phyloP scores from a whole-genome alignment of 2,797 vertebrate species.

The Thunnus albacares region DNA sequence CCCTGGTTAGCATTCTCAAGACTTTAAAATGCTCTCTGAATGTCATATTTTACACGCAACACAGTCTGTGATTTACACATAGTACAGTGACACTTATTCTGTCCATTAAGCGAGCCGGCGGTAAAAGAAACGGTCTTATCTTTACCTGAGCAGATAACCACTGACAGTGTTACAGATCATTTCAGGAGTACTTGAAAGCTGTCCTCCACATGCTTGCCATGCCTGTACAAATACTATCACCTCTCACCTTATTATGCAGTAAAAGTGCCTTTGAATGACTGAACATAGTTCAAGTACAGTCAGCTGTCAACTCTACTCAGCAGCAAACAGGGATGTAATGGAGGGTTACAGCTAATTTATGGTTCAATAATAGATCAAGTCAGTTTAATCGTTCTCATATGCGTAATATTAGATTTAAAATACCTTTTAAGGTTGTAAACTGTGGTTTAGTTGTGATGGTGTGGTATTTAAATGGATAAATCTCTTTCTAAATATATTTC shows the following conservation, averaged over 20 bases:
- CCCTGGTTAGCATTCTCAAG: slow-evolving; percentile 3
- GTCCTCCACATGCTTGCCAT: slow-evolving; percentile 6
- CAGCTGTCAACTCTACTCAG: not conserved
- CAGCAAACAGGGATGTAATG: not conserved
- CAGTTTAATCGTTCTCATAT: not conserved
- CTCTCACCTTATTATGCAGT: not conserved
- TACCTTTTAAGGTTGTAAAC: not conserved
- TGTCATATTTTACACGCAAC: not conserved
- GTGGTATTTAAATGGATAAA: not conserved
- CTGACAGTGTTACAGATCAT: slow-evolving; percentile 6
- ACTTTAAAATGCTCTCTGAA: not conserved
- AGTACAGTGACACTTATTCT: not conserved
- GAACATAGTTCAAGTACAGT: not conserved
- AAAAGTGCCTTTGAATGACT: slow-evolving; percentile 28
- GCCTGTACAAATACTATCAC: not conserved
- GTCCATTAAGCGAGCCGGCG: not conserved
- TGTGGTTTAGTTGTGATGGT: not conserved
- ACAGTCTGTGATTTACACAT: slow-evolving; percentile 10
- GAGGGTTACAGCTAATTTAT: not conserved
- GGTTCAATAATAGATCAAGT: not conserved
- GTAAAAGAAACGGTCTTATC: slow-evolving; percentile 25
- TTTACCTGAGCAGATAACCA: slow-evolving; percentile 42
- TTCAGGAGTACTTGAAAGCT: not conserved
- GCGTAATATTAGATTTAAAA: not conserved
- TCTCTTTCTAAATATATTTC: not conserved